A percentile compares a stretch with the other conserved stretches of the same genome.
Conservation (phyloP, 2,888 invertebrate genomes). For the Volucella inflata region DNA sequence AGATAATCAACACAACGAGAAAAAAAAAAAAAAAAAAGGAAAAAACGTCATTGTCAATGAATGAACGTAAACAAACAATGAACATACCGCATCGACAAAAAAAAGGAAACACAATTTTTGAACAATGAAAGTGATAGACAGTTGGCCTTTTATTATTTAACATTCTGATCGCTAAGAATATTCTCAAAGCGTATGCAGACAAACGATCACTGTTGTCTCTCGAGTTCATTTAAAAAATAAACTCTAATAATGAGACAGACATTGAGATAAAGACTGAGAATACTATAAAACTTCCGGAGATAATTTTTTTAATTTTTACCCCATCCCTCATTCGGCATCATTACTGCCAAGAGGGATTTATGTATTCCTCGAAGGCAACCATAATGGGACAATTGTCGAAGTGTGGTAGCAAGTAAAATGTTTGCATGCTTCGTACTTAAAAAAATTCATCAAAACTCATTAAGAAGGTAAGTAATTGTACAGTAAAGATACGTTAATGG, state of each 20-base stretch:
- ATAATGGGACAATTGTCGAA: too few relatives aligned
- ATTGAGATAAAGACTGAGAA: too few relatives aligned
- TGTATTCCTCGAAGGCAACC: too few relatives aligned
- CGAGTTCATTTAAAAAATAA: not conserved
- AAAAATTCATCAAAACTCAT: too few relatives aligned
- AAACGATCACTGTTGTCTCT: constrained; percentile 36
- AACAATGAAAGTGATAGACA: constrained; percentile 45
- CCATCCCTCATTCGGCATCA: too few relatives aligned
- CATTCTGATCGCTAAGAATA: constrained; percentile 13
- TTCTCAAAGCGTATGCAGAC: constrained; percentile 26
- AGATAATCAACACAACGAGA: not conserved
- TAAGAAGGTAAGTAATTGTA: too few relatives aligned
- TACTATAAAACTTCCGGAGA: too few relatives aligned
- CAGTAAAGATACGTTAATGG: too few relatives aligned
- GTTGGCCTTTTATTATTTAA: constrained; percentile 7
- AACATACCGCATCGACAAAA: not conserved
- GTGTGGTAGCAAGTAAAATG: too few relatives aligned
- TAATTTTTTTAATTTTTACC: too few relatives aligned
- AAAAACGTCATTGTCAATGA: not conserved
- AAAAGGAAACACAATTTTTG: not conserved
- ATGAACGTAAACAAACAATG: not conserved
- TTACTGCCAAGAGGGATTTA: too few relatives aligned
- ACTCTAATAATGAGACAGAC: not conserved
- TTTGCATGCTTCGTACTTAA: too few relatives aligned
- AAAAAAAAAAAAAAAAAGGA: not conserved